Base-by-base conservation (phyloP, 2,797 vertebrate genomes). In the Acanthurus leucopareius region DNA sequence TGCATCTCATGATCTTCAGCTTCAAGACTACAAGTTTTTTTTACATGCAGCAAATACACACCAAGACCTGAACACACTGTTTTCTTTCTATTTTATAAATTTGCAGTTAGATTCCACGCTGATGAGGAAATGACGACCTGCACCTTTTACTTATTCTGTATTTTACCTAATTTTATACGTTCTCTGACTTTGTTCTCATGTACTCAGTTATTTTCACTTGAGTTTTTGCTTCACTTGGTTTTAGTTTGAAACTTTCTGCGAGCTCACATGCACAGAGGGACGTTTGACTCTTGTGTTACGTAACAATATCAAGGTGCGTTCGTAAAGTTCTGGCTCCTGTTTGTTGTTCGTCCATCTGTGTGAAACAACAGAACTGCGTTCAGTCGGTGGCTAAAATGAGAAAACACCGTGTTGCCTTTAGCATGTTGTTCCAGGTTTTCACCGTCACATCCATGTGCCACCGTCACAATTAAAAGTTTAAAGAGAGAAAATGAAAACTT, bases 401-500 rank as follows among this genome's bases (percentile, higher is more conserved):
- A 25, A 77, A 5, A 15, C 58, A 14, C 20, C 47, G 53, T 40
- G 66, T 67, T 38, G 22, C 53, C 49, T 69, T 83, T 76, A 67
- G 58, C 73, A 73, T 65, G 66, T 71, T 13, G 32, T 68, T 80
- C 86, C 83, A 90, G 52, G 54, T 78, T 66, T 77, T 49, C 51
- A 53, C 62, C 2, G 45, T 82, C 70, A 60, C 61, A 73, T 87
- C 77, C 54, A 2, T n/a, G 53, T 86, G 80, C 82, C 84, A 88
- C 35, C 28, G 1, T 38, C 19, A 11, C 8, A 73, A 80, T 82
- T 79, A 84, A 89, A 92, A 91, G 81, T 91, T 84, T 67, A n/a
- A 59, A 8, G 2, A 65, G 22, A 38, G 44, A 57, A 79, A 77
- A 62, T 20, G 1, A 7, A 42, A 88, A 87, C 60, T 80, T 86